phyloP scores from a whole-genome alignment of 2,888 invertebrate genomes.

The Tiliacea aurago region DNA sequence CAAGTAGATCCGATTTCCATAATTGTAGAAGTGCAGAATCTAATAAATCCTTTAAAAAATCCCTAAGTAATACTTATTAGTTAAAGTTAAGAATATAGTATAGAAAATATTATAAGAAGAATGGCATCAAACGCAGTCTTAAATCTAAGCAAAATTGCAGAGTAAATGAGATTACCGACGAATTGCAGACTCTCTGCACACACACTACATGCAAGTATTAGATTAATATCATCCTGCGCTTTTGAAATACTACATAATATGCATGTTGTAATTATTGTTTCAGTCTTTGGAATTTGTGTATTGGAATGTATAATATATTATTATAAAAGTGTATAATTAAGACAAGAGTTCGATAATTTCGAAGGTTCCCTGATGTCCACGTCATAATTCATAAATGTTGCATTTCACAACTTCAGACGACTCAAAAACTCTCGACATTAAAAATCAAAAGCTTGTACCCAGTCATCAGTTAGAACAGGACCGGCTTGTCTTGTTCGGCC shows the following conservation, averaged over 20 bases:
- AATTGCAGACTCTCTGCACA: conserved; percentile 5
- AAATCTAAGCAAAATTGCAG: conserved; percentile 58
- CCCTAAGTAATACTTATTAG: conserved; percentile 62
- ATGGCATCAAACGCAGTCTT: conserved; percentile 68
- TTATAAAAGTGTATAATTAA: conserved; percentile 35
- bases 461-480: not conserved
- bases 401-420: conserved; percentile 16
- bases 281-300: conserved; percentile 78
- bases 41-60: conserved; percentile 37
- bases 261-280: conserved; percentile 65
- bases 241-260: conserved; percentile 61
- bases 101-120: conserved; percentile 59
- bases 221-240: conserved; percentile 62
- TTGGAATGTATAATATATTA: conserved; percentile 67
- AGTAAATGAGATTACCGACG: conserved; percentile 43
- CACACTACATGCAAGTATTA: not conserved
- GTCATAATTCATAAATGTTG: conserved; percentile 24
- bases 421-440: not conserved
- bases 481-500: not conserved
- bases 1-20: conserved; percentile 26
- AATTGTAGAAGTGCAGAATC: conserved; percentile 35
- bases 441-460: conserved; percentile 1
- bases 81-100: conserved; percentile 55
- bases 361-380: conserved; percentile 43
- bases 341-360: conserved; percentile 38